phyloP scores from a whole-genome alignment of 2,888 invertebrate genomes.

The Sepioteuthis lessoniana region DNA sequence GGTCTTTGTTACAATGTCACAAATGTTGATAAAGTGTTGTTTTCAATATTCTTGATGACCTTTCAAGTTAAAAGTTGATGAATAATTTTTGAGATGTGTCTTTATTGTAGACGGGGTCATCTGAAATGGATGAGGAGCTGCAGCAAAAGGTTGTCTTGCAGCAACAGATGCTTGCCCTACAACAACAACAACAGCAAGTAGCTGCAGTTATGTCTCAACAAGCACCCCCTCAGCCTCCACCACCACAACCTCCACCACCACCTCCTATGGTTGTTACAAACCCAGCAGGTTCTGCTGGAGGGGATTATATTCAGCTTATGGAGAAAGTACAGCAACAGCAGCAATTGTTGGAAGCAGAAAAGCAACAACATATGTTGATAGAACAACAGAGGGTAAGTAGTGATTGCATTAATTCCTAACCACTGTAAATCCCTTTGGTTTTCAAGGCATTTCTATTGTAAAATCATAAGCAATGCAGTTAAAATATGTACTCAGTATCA shows the following conservation, averaged over 20 bases:
- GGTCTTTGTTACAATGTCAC: no score
- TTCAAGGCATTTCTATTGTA: no score
- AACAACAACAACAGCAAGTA: constrained; percentile 54
- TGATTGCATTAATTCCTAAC: background rate
- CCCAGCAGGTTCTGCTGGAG: constrained; percentile 37
- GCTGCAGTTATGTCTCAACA: constrained; percentile 41
- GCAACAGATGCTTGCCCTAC: constrained; percentile 62
- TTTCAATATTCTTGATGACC: background rate
- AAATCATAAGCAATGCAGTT: no score
- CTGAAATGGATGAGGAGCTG: constrained; percentile 60
- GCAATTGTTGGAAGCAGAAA: constrained; percentile 66
- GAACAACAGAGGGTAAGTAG: constrained; percentile 53
- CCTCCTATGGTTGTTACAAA: constrained; percentile 41
- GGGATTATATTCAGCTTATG: constrained; percentile 59
- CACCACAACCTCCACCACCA: constrained; percentile 54
- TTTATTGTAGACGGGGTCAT: background rate
- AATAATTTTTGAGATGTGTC: background rate
- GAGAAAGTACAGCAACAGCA: constrained; percentile 70
- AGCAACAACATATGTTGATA: constrained; percentile 53
- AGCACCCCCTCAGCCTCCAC: constrained; percentile 51
- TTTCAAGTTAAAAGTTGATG: no score
- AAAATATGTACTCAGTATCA: no score
- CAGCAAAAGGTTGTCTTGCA: constrained; percentile 67
- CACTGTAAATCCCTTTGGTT: no score
- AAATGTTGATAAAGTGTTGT: background rate